phyloP scores from a whole-genome alignment of 2,888 invertebrate species.

The Pteria penguin region DNA sequence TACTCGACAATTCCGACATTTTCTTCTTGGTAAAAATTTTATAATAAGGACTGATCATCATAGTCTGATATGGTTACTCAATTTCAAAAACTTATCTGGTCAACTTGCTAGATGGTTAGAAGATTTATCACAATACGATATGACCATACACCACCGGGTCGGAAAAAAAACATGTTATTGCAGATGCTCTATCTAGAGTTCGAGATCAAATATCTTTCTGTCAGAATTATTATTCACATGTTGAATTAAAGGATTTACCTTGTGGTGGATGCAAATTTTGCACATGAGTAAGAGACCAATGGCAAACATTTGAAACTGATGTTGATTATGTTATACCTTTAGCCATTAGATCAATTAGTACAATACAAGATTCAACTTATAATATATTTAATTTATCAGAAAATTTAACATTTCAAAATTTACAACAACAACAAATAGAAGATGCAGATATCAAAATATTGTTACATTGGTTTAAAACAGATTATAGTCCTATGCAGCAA shows the following conservation, averaged over 20 bases:
- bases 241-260: constrained; percentile 14
- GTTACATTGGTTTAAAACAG: constrained; percentile 4
- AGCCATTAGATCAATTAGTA: too few species aligned
- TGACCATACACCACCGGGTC: constrained; percentile 39
- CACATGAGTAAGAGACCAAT: neutral
- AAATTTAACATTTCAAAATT: neutral
- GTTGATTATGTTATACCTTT: too few species aligned
- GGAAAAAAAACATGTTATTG: constrained; percentile 33
- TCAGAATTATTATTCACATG: neutral
- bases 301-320: too few species aligned
- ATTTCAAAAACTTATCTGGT: neutral
- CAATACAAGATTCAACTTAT: neutral
- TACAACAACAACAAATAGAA: neutral
- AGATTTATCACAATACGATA: constrained; percentile 49
- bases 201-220: neutral
- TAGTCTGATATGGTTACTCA: neutral
- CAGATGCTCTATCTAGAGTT: constrained; percentile 32
- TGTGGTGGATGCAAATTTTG: constrained; percentile 15
- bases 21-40: constrained; percentile 27
- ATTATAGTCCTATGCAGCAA: neutral
- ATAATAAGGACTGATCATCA: constrained; percentile 34
- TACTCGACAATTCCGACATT: constrained; percentile 31
- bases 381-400: neutral
- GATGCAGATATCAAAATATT: neutral
- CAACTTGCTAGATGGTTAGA: constrained; percentile 47